Conservation (phyloP, 1,140 invertebrate genomes). For the Spodoptera frugiperda region DNA sequence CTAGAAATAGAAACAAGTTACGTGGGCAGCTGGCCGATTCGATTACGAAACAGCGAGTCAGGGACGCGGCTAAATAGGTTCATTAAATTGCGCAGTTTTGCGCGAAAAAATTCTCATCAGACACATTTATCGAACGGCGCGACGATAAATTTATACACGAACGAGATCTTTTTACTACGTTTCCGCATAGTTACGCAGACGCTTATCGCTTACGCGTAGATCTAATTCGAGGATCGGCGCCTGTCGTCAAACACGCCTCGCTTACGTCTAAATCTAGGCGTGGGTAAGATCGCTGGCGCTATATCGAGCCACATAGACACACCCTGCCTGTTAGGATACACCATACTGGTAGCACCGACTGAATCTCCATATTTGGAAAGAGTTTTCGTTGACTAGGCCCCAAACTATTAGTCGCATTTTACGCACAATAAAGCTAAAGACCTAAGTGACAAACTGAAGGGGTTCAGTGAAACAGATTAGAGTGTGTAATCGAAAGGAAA, state of each 20-base stretch:
- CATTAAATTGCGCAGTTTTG: conserved; percentile 63
- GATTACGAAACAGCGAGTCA: conserved; percentile 68
- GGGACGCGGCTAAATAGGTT: conserved; percentile 71
- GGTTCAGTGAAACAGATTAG: conserved; percentile 16
- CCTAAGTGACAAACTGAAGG: conserved; percentile 22
- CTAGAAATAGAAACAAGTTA: conserved; percentile 77
- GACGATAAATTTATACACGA: conserved; percentile 80
- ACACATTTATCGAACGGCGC: conserved; percentile 66
- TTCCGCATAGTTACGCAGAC: conserved; percentile 80
- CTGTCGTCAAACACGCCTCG: conserved; percentile 72
- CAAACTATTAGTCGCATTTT: conserved; percentile 5
- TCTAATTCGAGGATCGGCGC: conserved; percentile 78
- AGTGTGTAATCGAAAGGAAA: conserved; percentile 32
- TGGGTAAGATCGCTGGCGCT: conserved; percentile 53
- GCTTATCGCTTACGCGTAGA: conserved; percentile 72
- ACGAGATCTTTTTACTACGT: conserved; percentile 78
- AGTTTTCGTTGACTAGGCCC: not conserved
- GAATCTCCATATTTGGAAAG: not conserved
- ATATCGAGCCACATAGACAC: conserved; percentile 46
- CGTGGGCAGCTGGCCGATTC: conserved; percentile 74
- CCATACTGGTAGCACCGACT: not conserved
- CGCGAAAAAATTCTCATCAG: conserved; percentile 65
- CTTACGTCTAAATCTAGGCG: conserved; percentile 72
- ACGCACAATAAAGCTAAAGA: not conserved
- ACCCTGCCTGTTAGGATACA: conserved; percentile 33